Conservation (phyloP, 2,888 invertebrate species). For the Drosophila diplacantha region DNA sequence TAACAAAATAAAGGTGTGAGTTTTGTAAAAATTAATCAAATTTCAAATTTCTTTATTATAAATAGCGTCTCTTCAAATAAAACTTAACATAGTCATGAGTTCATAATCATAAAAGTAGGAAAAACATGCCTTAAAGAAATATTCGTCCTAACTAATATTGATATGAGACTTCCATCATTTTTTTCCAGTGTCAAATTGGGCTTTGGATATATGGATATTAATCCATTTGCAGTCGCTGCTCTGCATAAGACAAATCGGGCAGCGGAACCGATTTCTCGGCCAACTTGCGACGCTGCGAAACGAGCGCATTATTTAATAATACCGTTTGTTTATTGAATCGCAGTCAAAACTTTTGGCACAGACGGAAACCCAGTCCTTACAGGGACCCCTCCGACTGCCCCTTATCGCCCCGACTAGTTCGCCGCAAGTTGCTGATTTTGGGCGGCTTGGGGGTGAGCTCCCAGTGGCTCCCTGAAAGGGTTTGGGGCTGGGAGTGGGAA, state of each 20-base stretch:
- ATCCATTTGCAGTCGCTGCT: conserved; percentile 50
- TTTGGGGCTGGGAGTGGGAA: not conserved
- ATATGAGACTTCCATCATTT: not conserved
- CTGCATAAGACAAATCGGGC: conserved; percentile 47
- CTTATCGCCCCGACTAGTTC: conserved; percentile 20
- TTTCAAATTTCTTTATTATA: not conserved
- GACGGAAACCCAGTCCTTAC: conserved; percentile 58
- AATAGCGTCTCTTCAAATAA: not conserved
- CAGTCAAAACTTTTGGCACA: conserved; percentile 70
- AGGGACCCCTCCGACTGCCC: conserved; percentile 1
- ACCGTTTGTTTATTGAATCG: conserved; percentile 72
- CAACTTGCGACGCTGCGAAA: conserved; percentile 44
- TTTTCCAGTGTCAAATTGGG: conserved; percentile 2
- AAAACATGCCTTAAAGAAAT: not conserved
- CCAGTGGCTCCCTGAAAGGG: not conserved
- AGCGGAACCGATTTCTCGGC: conserved; percentile 26
- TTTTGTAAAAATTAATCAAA: not conserved
- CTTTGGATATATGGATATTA: conserved; percentile 44
- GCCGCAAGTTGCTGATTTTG: conserved; percentile 55
- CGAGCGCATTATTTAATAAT: conserved; percentile 66
- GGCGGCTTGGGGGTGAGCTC: conserved; percentile 1
- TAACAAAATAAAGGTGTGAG: not conserved
- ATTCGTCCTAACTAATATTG: too few relatives aligned
- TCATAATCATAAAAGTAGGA: too few relatives aligned
- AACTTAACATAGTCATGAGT: too few relatives aligned